These are phyloP conservation scores for Pollachius pollachius DNA, from an alignment of 2,113 vertebrate genomes.

Conservation along the genomic window DNA sequence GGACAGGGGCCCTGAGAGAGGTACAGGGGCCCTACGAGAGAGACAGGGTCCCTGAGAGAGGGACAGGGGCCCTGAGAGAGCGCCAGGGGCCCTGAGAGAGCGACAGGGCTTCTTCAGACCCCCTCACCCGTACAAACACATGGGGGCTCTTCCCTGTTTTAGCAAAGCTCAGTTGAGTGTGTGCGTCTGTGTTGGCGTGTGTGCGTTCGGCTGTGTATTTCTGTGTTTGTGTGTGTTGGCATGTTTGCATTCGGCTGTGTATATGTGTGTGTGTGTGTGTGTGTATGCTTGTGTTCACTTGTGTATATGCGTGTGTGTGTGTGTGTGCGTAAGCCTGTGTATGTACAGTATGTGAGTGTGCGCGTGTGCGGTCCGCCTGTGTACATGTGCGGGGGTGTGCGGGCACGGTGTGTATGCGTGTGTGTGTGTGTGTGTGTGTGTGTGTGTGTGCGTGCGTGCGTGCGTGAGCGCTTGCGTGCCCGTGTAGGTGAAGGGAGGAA, in stretches of 20 bases:
- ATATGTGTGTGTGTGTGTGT: conserved; percentile 31
- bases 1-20: conserved; percentile 21
- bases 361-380: no score
- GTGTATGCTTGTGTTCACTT: no score
- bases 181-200: conserved; percentile 16
- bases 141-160: conserved; percentile 30
- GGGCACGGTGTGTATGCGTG: no score
- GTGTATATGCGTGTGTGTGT: no score
- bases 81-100: conserved; percentile 20
- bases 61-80: conserved; percentile 17
- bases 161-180: conserved; percentile 44
- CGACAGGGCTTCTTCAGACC: conserved; percentile 42
- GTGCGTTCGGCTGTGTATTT: background rate
- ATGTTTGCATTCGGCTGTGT: conserved; percentile 11
- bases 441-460: background rate
- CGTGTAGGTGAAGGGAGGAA: conserved; percentile 47
- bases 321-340: no score
- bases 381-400: no score
- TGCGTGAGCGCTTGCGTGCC: conserved; percentile 4
- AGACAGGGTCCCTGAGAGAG: no score
- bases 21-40: no score
- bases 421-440: background rate
- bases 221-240: conserved; percentile 11
- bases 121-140: conserved; percentile 37
- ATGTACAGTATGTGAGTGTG: background rate